phyloP scores from a whole-genome alignment of 1,140 invertebrate genomes.

The Anastrepha obliqua region DNA sequence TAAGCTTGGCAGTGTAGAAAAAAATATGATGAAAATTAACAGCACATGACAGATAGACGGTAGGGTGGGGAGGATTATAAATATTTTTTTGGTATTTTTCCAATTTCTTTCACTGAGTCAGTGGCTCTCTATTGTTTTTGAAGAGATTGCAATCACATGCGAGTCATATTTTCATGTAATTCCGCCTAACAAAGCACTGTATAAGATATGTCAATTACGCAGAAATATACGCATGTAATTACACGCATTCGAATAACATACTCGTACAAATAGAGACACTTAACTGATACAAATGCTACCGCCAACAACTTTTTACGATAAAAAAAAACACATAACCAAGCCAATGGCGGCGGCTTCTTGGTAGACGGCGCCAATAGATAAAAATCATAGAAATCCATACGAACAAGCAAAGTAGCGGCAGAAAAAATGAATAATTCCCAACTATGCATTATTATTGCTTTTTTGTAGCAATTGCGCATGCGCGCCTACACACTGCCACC shows the following conservation, averaged over 20 bases:
- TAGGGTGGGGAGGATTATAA: not conserved
- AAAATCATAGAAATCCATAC: constrained; percentile 20
- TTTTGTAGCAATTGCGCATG: not conserved
- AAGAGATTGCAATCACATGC: not conserved
- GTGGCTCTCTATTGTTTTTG: no score
- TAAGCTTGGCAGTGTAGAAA: constrained; percentile 10
- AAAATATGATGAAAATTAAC: constrained; percentile 27
- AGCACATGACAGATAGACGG: constrained; percentile 11
- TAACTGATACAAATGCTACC: not conserved
- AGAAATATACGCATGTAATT: not conserved
- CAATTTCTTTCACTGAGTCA: no score
- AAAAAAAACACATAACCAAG: not conserved
- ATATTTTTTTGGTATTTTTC: not conserved
- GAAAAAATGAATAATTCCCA: not conserved
- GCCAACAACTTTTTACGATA: constrained; percentile 19
- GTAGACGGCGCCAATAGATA: constrained; percentile 50
- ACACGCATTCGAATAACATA: not conserved
- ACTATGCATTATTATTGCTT: not conserved
- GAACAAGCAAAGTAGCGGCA: not conserved
- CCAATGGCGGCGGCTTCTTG: constrained; percentile 14
- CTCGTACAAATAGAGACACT: constrained; percentile 12
- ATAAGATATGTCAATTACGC: not conserved
- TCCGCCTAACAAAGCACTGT: not conserved
- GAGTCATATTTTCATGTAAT: not conserved
- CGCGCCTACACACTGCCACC: constrained; percentile 17